Base-by-base conservation (phyloP, 1,140 invertebrate genomes). In the Probaryconus sp. region DNA sequence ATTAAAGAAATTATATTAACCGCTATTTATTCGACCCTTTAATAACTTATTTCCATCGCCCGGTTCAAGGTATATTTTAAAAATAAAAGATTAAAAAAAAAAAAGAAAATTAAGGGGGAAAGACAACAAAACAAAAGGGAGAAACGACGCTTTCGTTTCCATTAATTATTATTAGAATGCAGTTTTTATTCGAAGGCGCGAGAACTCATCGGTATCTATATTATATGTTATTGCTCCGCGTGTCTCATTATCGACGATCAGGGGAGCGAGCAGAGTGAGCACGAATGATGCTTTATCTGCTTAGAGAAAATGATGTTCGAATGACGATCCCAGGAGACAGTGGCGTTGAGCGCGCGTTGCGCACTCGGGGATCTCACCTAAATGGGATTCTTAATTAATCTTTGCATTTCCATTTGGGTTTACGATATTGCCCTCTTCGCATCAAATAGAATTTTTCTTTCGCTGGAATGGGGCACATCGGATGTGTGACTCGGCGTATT, bases 371-470 rank as follows among this genome's bases (percentile, higher is more conserved):
- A 72, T 51, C 33, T 13, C 68, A 38, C 35, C 53, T 68, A 71
- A 83, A 82, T 83, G 76, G 72, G 71, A 79, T 78, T 82, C 79
- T 83, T 85, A 84, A 85, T 85, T 83, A 83, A 85, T 85, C 79
- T 83, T 83, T 82, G 77, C 79, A 71, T 76, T 81, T 80, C 78
- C 78, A 83, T 83, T 84, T 80, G 77, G 78, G 82, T 85, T 81
- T 78, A 70, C 75, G 73, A 73, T 80, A 83, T 82, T 78, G 76
- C 79, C 45, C 58, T 55, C 18, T 14, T 63, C 40, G 45, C 67
- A 58, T 64, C 17, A 50, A 51, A 79, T 78, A 70, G 71, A 77
- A n/a, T n/a, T 82, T 81, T 70, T 73, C 67, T 61, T 63, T 35
- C 45, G 33, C 60, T 30, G 26, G 50, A 16, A 28, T 17, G 50